phyloP scores from a whole-genome alignment of 1,140 invertebrate genomes.

The Calephelis nemesis region DNA sequence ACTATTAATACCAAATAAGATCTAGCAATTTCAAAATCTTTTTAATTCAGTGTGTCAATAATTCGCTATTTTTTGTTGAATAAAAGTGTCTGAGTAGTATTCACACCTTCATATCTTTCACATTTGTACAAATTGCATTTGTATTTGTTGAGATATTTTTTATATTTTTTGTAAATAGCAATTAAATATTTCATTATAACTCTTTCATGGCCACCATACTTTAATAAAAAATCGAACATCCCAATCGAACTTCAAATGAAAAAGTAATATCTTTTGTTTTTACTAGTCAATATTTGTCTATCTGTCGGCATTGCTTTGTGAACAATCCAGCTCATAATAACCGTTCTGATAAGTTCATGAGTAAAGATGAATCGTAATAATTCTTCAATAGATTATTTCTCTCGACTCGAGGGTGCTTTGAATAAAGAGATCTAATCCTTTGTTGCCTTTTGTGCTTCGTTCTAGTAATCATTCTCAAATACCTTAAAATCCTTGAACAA shows the following conservation, averaged over 20 bases:
- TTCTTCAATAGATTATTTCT: conserved; percentile 69
- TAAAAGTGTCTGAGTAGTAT: too few relatives aligned
- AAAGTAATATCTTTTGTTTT: conserved; percentile 56
- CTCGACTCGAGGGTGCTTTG: conserved; percentile 51
- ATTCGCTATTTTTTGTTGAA: too few relatives aligned
- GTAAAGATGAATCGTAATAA: conserved; percentile 75
- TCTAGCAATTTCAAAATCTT: too few relatives aligned
- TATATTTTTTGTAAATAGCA: not conserved
- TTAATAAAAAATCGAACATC: conserved; percentile 26
- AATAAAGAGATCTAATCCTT: conserved; percentile 58
- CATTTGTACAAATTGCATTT: too few relatives aligned
- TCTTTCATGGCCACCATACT: not conserved
- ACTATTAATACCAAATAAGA: too few relatives aligned
- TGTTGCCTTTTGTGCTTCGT: conserved; percentile 37
- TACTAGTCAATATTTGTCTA: conserved; percentile 75
- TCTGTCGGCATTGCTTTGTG: conserved; percentile 61
- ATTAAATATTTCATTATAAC: not conserved
- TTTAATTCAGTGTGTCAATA: too few relatives aligned
- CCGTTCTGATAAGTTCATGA: conserved; percentile 54
- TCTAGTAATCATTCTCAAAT: conserved; percentile 31
- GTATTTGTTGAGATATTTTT: too few relatives aligned
- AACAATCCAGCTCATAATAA: conserved; percentile 58
- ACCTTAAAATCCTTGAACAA: conserved; percentile 22
- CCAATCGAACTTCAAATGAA: conserved; percentile 49
- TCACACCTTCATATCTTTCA: too few relatives aligned